Evolutionary conservation across 2,797 vertebrate species (phyloP).

Genomic region (Lindbergichthys nudifrons): DNA sequence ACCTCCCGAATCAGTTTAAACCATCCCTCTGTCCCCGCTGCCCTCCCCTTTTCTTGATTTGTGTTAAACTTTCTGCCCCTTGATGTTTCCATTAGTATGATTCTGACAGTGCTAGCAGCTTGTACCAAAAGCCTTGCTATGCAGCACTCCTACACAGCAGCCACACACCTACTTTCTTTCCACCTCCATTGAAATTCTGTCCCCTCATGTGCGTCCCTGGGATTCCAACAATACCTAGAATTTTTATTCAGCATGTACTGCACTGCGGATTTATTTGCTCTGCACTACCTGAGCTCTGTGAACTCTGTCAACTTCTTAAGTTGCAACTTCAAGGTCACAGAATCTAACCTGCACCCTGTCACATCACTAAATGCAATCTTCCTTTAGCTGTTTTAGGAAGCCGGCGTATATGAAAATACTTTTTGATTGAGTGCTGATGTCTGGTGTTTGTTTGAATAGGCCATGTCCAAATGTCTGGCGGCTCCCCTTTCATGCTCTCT

Average conservation of each 20-base stretch:
- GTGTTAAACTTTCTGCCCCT: conserved; percentile 57
- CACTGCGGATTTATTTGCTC: conserved; percentile 32
- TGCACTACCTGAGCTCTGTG: conserved; percentile 10
- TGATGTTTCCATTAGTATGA: conserved; percentile 64
- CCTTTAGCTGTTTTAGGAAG: conserved; percentile 28
- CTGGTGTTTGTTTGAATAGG: conserved; percentile 76
- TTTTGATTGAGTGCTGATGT: conserved; percentile 75
- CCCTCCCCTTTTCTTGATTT: conserved; percentile 60
- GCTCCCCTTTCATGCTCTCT: conserved; percentile 69
- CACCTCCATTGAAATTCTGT: conserved; percentile 51
- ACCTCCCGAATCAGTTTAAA: conserved; percentile 25
- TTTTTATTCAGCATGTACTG: conserved; percentile 36
- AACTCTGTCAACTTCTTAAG: conserved; percentile 24
- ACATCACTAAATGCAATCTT: conserved; percentile 2
- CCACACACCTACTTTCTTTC: conserved; percentile 17
- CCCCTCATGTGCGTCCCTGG: conserved; percentile 39
- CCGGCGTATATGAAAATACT: conserved; percentile 41
- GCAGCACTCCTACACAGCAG: conserved; percentile 48
- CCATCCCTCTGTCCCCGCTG: conserved; percentile 16
- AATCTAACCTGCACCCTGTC: conserved; percentile 9
- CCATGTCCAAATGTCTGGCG: conserved; percentile 67
- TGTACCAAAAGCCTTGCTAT: conserved; percentile 35
- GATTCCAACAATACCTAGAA: conserved; percentile 40
- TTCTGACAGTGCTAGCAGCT: conserved; percentile 28
- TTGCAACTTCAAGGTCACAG: conserved; percentile 5